These are phyloP conservation scores for Rhopalosiphum maidis DNA, from an alignment of 1,140 invertebrate species.

Conservation along the genomic window DNA sequence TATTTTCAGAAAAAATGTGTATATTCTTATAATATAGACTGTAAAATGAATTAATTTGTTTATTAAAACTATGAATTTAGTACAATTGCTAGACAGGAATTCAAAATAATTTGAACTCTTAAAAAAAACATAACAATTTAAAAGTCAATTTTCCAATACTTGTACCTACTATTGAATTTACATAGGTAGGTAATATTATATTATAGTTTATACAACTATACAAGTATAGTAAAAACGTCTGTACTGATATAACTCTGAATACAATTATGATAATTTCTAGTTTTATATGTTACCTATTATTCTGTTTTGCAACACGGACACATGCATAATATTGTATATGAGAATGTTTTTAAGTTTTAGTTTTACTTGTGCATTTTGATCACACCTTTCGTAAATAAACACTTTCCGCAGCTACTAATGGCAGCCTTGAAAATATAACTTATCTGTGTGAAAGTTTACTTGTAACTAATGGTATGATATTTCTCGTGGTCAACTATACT, in stretches of 20 bases:
- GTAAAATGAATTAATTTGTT: background rate
- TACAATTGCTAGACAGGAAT: background rate
- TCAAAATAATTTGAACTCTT: background rate
- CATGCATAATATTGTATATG: background rate
- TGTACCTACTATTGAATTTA: too few species aligned
- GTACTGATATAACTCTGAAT: too few species aligned
- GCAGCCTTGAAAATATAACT: background rate
- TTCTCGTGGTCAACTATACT: constrained; percentile 6
- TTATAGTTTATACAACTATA: too few species aligned
- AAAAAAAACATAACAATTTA: background rate
- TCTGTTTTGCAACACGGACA: background rate
- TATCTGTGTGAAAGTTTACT: background rate
- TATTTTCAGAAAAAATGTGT: background rate
- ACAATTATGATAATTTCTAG: too few species aligned
- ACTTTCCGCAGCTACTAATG: background rate
- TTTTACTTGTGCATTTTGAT: background rate
- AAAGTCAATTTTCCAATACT: background rate
- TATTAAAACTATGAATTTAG: background rate
- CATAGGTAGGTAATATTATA: too few species aligned
- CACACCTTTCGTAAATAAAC: background rate
- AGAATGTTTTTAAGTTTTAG: background rate
- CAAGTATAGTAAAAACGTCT: too few species aligned
- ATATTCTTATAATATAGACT: background rate
- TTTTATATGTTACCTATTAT: background rate
- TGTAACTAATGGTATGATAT: constrained; percentile 11